Percentiles rank a stretch among this genome's conserved stretches.
These are phyloP conservation scores for Natator depressus DNA, from an alignment of 2,113 vertebrate genomes.

Conservation along the genomic window DNA sequence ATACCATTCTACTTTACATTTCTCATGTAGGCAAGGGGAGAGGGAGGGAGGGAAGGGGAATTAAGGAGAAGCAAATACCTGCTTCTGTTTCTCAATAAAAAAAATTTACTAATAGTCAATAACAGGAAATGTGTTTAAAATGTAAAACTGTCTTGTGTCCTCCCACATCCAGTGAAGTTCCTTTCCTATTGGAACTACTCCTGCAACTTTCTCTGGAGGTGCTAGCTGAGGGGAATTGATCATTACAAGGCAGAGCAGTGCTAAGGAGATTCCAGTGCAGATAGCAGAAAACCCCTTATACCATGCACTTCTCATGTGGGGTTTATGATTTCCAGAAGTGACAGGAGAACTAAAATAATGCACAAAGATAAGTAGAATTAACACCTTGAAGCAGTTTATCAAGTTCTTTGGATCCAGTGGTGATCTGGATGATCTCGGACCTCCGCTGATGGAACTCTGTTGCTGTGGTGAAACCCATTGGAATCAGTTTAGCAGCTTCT, in stretches of 20 bases:
- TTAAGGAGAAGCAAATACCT: background rate
- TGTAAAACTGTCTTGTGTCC: background rate
- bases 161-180: background rate
- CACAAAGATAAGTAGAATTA: background rate
- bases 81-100: background rate
- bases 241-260: background rate
- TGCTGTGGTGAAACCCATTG: slow-evolving; percentile 98
- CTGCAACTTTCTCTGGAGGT: background rate
- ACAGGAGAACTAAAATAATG: background rate
- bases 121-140: background rate
- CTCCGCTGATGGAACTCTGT: slow-evolving; percentile 97
- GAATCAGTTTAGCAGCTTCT: slow-evolving; percentile 95
- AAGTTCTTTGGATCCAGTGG: slow-evolving; percentile 97
- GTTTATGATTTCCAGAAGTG: background rate
- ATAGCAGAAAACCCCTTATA: background rate
- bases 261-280: background rate
- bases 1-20: background rate
- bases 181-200: background rate
- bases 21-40: background rate
- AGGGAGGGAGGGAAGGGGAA: background rate
- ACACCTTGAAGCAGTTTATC: slow-evolving; percentile 94
- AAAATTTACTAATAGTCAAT: background rate
- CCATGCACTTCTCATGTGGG: background rate
- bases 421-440: slow-evolving; percentile 97
- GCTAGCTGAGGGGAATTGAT: background rate